phyloP scores from a whole-genome alignment of 2,113 vertebrate genomes.

The Aphelocoma coerulescens region DNA sequence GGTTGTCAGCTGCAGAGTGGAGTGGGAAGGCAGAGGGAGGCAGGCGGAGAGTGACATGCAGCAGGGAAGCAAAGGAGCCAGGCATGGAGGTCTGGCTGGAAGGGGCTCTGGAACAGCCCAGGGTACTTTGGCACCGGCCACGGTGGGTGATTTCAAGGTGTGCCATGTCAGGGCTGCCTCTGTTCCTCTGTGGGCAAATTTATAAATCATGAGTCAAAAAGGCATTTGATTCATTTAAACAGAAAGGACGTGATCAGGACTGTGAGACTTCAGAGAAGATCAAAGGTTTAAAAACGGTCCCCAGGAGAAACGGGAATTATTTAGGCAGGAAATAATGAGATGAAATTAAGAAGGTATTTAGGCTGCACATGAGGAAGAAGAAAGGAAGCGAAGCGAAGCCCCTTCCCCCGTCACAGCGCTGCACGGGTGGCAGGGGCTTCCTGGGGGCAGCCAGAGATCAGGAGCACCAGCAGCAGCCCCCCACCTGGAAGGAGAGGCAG shows the following conservation, averaged over 20 bases:
- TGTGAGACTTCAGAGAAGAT: slow-evolving; percentile 50
- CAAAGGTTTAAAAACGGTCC: slow-evolving; percentile 41
- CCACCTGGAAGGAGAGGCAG: background rate
- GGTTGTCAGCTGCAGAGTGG: background rate
- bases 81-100: accelerated
- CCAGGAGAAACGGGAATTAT: slow-evolving; percentile 25
- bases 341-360: slow-evolving; percentile 51
- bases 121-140: background rate
- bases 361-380: background rate
- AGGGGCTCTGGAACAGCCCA: background rate
- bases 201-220: slow-evolving; percentile 29
- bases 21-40: background rate
- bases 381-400: background rate
- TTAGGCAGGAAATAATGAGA: slow-evolving; percentile 59
- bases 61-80: background rate
- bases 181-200: background rate
- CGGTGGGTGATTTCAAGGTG: background rate
- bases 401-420: background rate
- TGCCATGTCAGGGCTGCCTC: background rate
- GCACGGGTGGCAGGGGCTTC: background rate
- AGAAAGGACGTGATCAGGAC: slow-evolving; percentile 25
- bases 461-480: background rate
- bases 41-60: background rate
- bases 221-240: slow-evolving; percentile 28
- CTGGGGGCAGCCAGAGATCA: background rate